phyloP scores from a whole-genome alignment of 2,113 vertebrate genomes.

The Cynocephalus volans region DNA sequence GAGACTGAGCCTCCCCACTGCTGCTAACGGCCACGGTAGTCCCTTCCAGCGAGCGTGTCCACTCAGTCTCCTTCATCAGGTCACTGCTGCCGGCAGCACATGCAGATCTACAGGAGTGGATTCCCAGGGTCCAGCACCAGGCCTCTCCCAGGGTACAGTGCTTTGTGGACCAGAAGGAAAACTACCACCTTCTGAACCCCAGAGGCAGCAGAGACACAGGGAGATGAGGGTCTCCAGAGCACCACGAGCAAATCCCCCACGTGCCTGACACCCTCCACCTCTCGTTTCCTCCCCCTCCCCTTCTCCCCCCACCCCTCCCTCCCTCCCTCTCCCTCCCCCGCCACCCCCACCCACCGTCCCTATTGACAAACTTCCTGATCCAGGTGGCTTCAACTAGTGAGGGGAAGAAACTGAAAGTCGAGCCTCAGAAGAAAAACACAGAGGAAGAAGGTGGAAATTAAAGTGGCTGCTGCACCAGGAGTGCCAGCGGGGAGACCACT shows the following conservation, averaged over 20 bases:
- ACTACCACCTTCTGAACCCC: background rate
- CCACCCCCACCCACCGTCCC: background rate
- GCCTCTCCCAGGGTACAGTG: background rate
- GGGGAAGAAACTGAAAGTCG: background rate
- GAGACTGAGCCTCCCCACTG: background rate
- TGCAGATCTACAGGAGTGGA: background rate
- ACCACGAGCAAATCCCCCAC: background rate
- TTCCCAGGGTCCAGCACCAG: background rate
- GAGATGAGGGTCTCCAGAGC: background rate
- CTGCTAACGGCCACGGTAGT: background rate
- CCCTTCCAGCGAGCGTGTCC: background rate
- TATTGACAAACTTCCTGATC: background rate
- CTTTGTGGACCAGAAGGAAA: background rate
- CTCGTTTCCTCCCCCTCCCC: background rate
- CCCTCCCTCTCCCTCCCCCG: too few relatives aligned
- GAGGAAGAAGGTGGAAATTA: background rate
- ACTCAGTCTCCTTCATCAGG: background rate
- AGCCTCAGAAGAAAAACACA: constrained; percentile 3
- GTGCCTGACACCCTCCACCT: background rate
- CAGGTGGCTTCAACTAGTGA: constrained; percentile 8
- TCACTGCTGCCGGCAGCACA: background rate
- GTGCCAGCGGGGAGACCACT: background rate
- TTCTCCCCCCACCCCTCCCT: background rate
- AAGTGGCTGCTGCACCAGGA: background rate
- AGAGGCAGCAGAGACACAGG: background rate